Evolutionary conservation across 2,888 invertebrate genomes (phyloP).

Genomic region (Agriopis aurantiaria): DNA sequence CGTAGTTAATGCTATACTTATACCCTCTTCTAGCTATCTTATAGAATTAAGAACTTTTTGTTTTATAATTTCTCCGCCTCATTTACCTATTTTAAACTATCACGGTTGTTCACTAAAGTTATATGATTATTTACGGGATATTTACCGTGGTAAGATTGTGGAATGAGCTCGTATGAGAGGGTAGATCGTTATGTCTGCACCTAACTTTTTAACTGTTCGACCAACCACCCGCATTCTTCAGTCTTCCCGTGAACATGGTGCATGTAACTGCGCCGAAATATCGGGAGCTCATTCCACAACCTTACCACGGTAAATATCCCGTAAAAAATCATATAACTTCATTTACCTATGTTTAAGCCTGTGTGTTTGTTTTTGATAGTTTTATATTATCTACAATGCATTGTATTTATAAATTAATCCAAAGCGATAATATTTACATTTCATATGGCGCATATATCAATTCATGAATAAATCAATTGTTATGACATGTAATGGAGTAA

Average conservation of each 20-base stretch:
- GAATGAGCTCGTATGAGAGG: too few relatives aligned
- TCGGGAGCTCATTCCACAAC: too few relatives aligned
- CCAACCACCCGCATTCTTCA: too few relatives aligned
- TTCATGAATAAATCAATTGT: slow-evolving; percentile 3
- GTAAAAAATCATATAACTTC: too few relatives aligned
- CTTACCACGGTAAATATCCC: too few relatives aligned
- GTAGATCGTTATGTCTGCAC: too few relatives aligned
- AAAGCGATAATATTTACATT: background rate
- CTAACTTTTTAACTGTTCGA: too few relatives aligned
- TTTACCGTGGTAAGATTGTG: too few relatives aligned
- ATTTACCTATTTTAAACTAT: slow-evolving; percentile 38
- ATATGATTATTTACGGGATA: too few relatives aligned
- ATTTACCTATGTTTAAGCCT: slow-evolving; percentile 30
- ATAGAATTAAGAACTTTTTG: slow-evolving; percentile 70
- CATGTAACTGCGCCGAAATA: too few relatives aligned
- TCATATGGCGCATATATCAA: background rate
- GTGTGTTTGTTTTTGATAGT: background rate
- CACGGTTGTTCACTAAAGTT: too few relatives aligned
- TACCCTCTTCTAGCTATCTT: slow-evolving; percentile 57
- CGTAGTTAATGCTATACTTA: slow-evolving; percentile 52
- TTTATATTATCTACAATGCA: background rate
- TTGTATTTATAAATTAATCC: background rate
- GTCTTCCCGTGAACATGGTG: too few relatives aligned
- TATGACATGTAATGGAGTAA: slow-evolving; percentile 32
- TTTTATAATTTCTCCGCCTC: slow-evolving; percentile 48